Conservation (phyloP, 1,140 invertebrate genomes). For the Drosophila equinoxialis region DNA sequence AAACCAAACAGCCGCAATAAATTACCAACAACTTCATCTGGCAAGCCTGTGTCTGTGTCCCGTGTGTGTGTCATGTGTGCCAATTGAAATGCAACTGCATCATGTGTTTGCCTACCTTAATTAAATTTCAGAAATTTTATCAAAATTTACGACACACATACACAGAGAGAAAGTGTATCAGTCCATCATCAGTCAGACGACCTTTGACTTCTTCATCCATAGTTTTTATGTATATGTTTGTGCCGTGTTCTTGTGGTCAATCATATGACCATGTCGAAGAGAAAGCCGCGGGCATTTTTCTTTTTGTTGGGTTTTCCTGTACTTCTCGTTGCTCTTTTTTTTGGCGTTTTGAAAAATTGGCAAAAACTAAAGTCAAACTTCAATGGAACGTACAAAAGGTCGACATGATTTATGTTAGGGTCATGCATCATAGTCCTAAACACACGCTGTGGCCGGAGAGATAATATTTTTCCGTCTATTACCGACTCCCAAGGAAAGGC, state of each 20-base stretch:
- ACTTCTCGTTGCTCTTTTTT: conserved; percentile 19
- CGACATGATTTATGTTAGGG: conserved; percentile 67
- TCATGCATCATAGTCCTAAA: conserved; percentile 60
- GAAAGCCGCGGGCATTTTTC: conserved; percentile 55
- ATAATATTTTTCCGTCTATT: conserved; percentile 30
- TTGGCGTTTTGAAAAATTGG: conserved; percentile 51
- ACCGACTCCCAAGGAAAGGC: neutral
- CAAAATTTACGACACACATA: conserved; percentile 64
- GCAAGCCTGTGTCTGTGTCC: neutral
- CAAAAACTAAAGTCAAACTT: conserved; percentile 70
- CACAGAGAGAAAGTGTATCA: neutral
- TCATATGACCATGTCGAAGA: conserved; percentile 62
- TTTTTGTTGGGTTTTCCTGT: conserved; percentile 24
- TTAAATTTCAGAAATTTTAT: conserved; percentile 77
- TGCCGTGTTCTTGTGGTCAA: conserved; percentile 33
- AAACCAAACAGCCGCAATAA: conserved; percentile 58
- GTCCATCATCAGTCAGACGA: conserved; percentile 33
- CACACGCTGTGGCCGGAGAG: conserved; percentile 1
- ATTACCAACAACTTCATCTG: conserved; percentile 56
- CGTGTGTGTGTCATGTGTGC: conserved; percentile 17
- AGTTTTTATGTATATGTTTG: neutral
- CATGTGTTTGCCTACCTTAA: conserved; percentile 43
- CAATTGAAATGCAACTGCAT: conserved; percentile 58
- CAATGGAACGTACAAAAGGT: conserved; percentile 57
- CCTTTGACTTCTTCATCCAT: conserved; percentile 4